Conservation (phyloP, 2,888 invertebrate genomes). For the Xestia sexstrigata region DNA sequence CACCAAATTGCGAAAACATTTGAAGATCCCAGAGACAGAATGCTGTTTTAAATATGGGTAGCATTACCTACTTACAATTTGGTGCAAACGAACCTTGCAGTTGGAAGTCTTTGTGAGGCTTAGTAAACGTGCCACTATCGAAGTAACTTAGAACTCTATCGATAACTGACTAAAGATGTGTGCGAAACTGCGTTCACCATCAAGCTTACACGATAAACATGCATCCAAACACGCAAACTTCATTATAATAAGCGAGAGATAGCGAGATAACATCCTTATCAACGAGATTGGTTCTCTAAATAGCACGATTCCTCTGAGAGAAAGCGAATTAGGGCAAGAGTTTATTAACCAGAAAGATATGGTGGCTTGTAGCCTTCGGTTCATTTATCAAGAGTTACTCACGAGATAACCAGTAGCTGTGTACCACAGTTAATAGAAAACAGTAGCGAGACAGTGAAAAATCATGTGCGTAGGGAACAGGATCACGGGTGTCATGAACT, state of each 20-base stretch:
- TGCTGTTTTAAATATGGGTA: neutral
- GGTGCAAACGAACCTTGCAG: neutral
- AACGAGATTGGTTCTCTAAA: conserved; percentile 45
- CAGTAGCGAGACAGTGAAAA: conserved; percentile 19
- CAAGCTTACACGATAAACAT: conserved; percentile 18
- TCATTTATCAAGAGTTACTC: conserved; percentile 64
- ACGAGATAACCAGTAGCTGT: conserved; percentile 35
- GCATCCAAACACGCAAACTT: conserved; percentile 30
- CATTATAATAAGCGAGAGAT: conserved; percentile 31
- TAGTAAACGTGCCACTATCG: neutral
- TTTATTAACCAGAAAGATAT: conserved; percentile 72
- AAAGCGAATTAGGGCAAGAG: conserved; percentile 63
- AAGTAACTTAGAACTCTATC: conserved; percentile 3
- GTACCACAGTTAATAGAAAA: neutral
- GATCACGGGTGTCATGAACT: neutral
- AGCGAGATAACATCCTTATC: conserved; percentile 49
- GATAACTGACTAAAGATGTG: neutral
- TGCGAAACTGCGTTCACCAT: neutral
- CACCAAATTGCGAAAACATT: neutral
- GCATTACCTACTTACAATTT: neutral
- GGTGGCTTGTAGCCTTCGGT: conserved; percentile 45
- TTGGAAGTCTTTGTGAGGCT: neutral
- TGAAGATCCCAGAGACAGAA: neutral
- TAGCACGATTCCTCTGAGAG: conserved; percentile 50
- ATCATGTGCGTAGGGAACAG: conserved; percentile 1